Conservation (phyloP, 2,888 invertebrate species). For the Eilema depressum region DNA sequence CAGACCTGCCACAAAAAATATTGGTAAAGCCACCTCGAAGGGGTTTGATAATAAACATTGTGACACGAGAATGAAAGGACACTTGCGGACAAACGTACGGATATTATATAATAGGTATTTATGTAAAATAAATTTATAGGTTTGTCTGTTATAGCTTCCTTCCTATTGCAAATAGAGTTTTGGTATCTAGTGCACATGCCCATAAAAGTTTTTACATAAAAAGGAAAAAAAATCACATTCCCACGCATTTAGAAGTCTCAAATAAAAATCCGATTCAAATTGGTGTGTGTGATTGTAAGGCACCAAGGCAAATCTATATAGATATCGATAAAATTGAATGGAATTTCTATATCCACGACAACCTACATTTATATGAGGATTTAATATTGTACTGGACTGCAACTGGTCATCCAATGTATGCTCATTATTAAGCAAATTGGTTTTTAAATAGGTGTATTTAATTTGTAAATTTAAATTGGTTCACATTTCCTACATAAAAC, state of each 20-base stretch:
- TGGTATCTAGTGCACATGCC: background rate
- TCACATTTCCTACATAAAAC: too few relatives aligned
- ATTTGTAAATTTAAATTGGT: too few relatives aligned
- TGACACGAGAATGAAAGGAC: too few relatives aligned
- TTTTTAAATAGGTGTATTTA: too few relatives aligned
- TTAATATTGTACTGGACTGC: background rate
- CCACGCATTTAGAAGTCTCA: background rate
- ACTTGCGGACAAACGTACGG: background rate
- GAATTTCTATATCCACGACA: background rate
- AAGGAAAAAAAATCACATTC: background rate
- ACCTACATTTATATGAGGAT: background rate
- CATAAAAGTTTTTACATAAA: background rate
- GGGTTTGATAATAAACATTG: too few relatives aligned
- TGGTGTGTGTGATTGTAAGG: background rate
- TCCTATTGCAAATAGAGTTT: background rate
- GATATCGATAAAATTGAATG: background rate
- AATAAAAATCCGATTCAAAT: background rate
- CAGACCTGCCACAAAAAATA: too few relatives aligned
- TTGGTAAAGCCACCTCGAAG: too few relatives aligned
- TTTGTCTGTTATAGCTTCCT: background rate
- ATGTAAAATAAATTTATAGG: background rate
- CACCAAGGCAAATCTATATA: background rate
- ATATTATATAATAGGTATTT: background rate
- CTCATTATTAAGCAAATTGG: too few relatives aligned
- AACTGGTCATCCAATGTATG: too few relatives aligned